Conservation (phyloP, 2,888 invertebrate genomes). For the Morpho helenor region DNA sequence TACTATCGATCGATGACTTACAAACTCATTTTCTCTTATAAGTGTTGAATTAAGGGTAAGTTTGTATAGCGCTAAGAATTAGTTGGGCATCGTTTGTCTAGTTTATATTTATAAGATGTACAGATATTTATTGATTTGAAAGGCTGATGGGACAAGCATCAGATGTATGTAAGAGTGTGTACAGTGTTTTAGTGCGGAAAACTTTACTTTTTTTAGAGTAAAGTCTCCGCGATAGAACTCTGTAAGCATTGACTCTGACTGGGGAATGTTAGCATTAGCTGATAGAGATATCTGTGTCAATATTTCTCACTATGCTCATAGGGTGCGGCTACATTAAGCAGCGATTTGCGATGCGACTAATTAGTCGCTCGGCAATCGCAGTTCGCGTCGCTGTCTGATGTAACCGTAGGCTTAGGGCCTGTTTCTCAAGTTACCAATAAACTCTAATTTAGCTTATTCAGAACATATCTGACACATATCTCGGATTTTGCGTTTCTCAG, state of each 20-base stretch:
- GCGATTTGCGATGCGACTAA: too few relatives aligned
- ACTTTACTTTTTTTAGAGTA: neutral
- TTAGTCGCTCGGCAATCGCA: too few relatives aligned
- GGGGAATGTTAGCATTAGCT: neutral
- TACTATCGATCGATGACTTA: too few relatives aligned
- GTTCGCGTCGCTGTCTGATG: too few relatives aligned
- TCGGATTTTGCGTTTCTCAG: too few relatives aligned
- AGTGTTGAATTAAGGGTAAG: constrained; percentile 10
- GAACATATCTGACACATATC: too few relatives aligned
- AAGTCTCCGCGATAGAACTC: neutral
- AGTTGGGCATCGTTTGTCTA: constrained; percentile 32
- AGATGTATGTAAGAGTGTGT: constrained; percentile 9
- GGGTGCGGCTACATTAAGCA: too few relatives aligned
- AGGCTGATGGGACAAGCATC: constrained; percentile 40
- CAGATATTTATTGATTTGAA: constrained; percentile 66
- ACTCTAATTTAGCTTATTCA: too few relatives aligned
- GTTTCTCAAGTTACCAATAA: too few relatives aligned
- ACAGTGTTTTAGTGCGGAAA: neutral
- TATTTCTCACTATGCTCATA: constrained; percentile 1
- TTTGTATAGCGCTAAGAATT: constrained; percentile 21
- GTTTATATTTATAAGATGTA: constrained; percentile 55
- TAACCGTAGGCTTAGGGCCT: too few relatives aligned
- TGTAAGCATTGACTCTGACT: neutral
- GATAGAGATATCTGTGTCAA: neutral
- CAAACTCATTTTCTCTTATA: constrained; percentile 18